Evolutionary conservation across 1,140 invertebrate species (phyloP).

Genomic region (Drosophila punjabiensis): DNA sequence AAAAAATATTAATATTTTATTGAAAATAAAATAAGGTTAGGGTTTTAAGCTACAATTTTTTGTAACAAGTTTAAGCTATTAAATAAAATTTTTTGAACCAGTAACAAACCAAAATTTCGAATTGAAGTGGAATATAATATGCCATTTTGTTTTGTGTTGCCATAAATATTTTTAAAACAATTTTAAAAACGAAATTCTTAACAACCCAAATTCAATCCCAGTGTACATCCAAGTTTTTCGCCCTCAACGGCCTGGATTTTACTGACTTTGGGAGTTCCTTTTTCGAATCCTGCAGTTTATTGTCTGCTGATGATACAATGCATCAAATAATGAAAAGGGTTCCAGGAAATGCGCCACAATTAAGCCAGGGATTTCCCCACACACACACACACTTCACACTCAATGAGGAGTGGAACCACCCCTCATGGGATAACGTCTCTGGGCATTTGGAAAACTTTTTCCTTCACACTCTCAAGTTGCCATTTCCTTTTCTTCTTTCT

Average conservation of each 20-base stretch:
- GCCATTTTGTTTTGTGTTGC: too few species aligned
- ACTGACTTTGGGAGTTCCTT: conserved; percentile 28
- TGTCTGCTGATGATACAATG: conserved; percentile 73
- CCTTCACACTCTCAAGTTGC: conserved; percentile 78
- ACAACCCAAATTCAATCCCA: background rate
- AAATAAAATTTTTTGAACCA: too few species aligned
- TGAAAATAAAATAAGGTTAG: too few species aligned
- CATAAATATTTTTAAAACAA: too few species aligned
- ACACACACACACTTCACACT: background rate
- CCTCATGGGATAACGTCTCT: conserved; percentile 11
- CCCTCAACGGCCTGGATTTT: conserved; percentile 19
- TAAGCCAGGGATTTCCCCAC: conserved; percentile 35
- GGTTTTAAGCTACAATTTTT: too few species aligned
- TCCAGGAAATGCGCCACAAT: conserved; percentile 75
- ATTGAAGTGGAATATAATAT: too few species aligned
- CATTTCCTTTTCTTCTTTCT: conserved; percentile 58
- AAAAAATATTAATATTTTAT: too few species aligned
- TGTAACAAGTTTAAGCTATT: too few species aligned
- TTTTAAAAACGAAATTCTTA: too few species aligned
- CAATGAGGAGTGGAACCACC: conserved; percentile 8
- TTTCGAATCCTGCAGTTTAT: conserved; percentile 50
- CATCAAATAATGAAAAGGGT: conserved; percentile 61
- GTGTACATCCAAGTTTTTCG: conserved; percentile 20
- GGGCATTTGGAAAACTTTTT: conserved; percentile 54
- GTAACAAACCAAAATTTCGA: too few species aligned